These are phyloP conservation scores for Holothuria scabra DNA, from an alignment of 53 echinoderm and acorn worm genomes.

Conservation along the genomic window DNA sequence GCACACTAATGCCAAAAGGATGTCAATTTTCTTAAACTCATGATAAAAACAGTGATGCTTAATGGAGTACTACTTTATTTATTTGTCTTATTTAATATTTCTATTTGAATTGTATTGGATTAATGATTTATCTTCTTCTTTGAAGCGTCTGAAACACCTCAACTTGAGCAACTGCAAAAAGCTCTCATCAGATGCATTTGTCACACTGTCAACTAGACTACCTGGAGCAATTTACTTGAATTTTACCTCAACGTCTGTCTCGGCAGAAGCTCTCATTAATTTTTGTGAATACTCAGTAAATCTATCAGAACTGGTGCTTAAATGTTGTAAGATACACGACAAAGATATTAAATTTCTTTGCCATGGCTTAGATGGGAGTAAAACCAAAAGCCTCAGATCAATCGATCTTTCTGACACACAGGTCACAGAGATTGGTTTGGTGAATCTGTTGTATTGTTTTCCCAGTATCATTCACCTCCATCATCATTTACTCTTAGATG, in stretches of 20 bases:
- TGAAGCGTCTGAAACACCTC: conserved; percentile 9
- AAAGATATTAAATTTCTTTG: not conserved
- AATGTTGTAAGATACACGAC: conserved; percentile 11
- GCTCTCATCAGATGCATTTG: not conserved
- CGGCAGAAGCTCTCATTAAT: not conserved
- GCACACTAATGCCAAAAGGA: too few relatives aligned
- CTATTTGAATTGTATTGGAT: not conserved
- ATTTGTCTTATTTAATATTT: not conserved
- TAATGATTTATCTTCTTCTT: not conserved
- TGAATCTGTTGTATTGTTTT: not conserved
- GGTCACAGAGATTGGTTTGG: conserved; percentile 6
- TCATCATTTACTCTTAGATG: conserved; percentile 22
- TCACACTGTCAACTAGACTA: not conserved
- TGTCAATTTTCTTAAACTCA: too few relatives aligned
- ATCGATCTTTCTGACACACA: conserved; percentile 8
- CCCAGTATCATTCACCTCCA: not conserved
- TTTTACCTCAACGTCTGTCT: not conserved
- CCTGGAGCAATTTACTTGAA: not conserved
- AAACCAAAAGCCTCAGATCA: not conserved
- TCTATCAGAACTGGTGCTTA: conserved; percentile 2
- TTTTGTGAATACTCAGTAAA: not conserved
- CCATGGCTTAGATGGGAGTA: not conserved
- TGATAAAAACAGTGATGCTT: too few relatives aligned
- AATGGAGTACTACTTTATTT: too few relatives aligned
- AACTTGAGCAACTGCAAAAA: conserved; percentile 27